Evolutionary conservation across 2,797 vertebrate genomes (phyloP), one percentile per base, ranked within the genome.

Genomic region (Tragelaphus eurycerus): DNA sequence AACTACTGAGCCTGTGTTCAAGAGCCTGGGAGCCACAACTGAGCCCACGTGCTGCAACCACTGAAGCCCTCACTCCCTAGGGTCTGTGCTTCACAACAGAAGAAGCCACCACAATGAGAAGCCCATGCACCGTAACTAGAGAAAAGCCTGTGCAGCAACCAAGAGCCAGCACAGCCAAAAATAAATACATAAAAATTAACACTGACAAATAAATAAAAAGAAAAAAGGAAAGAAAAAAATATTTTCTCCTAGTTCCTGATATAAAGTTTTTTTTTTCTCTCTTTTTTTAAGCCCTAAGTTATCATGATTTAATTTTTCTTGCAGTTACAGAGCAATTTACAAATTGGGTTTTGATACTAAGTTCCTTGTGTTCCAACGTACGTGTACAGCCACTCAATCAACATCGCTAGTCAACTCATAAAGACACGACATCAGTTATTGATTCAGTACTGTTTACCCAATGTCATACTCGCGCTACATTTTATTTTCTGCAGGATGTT

Each of bases 221-320:
- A 31, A 54, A n/a, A 83, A n/a, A 9, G 21, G 14, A 55, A 55
- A 83, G n/a, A 4, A 59, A 83, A 74, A 52, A 52, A 78, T 19
- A 19, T 74, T 57, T 83, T 34, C 21, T 89, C 62, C 81, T 79
- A 25, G 25, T 31, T 93, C 59, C 38, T 92, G 48, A 48, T 21
- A 60, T 12, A 12, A 55, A 34, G 29, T 67, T 67, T 54, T 25
- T 34, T 34, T 64, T 14, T 6, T n/a, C 59, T 23, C 7, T 34
- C 19, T n/a, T 10, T 23, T 87, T 46, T 82, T 23, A 91, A 94
- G 31, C 85, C 55, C 84, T 79, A 60, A 23, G 12, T 83, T 60
- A 83, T 86, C 10, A 52, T 64, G 64, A 95, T 76, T 94, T 85
- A 23, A 55, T 97, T 89, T 95, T 89, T 92, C 55, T 74, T 91